Evolutionary conservation across 2,797 vertebrate genomes (phyloP).

Genomic region (Poecilia wingei): DNA sequence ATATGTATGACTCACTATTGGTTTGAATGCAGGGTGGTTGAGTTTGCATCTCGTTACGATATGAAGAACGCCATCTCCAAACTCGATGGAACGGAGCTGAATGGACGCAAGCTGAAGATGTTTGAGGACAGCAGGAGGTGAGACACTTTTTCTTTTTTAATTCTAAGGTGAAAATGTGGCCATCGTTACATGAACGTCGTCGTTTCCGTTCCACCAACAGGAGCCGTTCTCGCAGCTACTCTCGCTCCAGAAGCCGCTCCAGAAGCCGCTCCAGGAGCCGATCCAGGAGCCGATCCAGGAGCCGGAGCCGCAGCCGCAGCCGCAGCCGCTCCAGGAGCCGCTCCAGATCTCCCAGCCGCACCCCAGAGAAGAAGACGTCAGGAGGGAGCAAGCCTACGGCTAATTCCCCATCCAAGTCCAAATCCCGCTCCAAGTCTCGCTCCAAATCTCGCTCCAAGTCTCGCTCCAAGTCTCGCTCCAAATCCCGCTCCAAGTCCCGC

Average conservation of each 20-base stretch:
- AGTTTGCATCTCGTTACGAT: slow-evolving; percentile 92
- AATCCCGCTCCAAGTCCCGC: slow-evolving; percentile 65
- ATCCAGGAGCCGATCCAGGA: slow-evolving; percentile 74
- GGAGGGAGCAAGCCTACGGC: slow-evolving; percentile 61
- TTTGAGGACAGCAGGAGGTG: slow-evolving; percentile 91
- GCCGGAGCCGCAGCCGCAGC: slow-evolving; percentile 83
- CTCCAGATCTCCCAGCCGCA: slow-evolving; percentile 86
- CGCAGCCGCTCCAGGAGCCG: slow-evolving; percentile 68
- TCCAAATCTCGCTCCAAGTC: slow-evolving; percentile 73
- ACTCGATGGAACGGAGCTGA: slow-evolving; percentile 90
- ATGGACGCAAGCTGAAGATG: slow-evolving; percentile 91
- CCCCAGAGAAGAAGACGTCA: slow-evolving; percentile 87
- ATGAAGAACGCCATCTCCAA: slow-evolving; percentile 94
- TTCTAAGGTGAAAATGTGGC: background rate
- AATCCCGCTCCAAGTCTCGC: slow-evolving; percentile 66
- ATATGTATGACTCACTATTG: background rate
- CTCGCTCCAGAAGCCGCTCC: slow-evolving; percentile 76
- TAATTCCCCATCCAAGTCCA: slow-evolving; percentile 76
- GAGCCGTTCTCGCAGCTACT: slow-evolving; percentile 86
- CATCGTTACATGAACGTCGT: background rate
- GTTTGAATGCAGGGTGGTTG: slow-evolving; percentile 84
- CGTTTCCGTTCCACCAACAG: slow-evolving; percentile 72
- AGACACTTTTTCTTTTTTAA: background rate
- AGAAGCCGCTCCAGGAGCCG: slow-evolving; percentile 76
- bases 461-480: slow-evolving; percentile 54